Percentiles rank a stretch among this genome's conserved stretches.
These are phyloP conservation scores for Sterna hirundo DNA, from an alignment of 2,113 vertebrate species.

Conservation along the genomic window DNA sequence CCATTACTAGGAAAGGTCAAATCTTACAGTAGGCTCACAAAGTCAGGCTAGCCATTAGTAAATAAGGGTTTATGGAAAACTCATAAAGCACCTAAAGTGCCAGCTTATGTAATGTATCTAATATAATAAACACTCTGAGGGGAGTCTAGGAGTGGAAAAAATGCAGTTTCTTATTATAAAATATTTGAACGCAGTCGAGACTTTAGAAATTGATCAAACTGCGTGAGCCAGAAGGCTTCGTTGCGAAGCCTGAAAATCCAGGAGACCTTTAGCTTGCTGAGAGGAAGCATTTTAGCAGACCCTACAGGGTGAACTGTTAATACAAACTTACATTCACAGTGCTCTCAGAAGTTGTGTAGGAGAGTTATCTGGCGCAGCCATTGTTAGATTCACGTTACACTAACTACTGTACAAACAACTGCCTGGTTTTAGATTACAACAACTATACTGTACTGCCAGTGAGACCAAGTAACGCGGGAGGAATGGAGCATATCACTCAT, in stretches of 20 bases:
- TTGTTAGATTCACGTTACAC: slow-evolving; percentile 21
- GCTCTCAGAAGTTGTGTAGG: neutral
- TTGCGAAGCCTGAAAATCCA: slow-evolving; percentile 33
- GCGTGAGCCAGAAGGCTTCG: neutral
- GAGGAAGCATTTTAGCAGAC: slow-evolving; percentile 18
- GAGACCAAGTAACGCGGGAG: neutral
- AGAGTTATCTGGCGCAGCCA: slow-evolving; percentile 48
- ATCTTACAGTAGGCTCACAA: slow-evolving; percentile 22
- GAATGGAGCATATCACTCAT: slow-evolving; percentile 8
- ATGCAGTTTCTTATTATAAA: slow-evolving; percentile 40
- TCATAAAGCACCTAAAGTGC: slow-evolving; percentile 54
- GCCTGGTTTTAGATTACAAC: slow-evolving; percentile 39
- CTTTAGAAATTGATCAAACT: slow-evolving; percentile 38
- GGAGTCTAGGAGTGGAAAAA: slow-evolving; percentile 41
- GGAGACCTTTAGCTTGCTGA: slow-evolving; percentile 16
- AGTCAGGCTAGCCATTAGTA: slow-evolving; percentile 44
- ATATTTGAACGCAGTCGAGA: slow-evolving; percentile 23
- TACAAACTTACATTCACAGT: neutral
- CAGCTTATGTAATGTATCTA: slow-evolving; percentile 52
- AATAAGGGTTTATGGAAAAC: slow-evolving; percentile 61
- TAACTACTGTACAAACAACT: slow-evolving; percentile 55
- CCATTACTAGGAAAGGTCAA: slow-evolving; percentile 27
- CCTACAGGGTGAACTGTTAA: slow-evolving; percentile 26
- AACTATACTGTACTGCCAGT: neutral
- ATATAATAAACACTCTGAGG: slow-evolving; percentile 42